Evolutionary conservation across 92 coral and sea anemone genomes (phyloP), one percentile per base, ranked within the genome.

Genomic region (Phenganax subtilis): DNA sequence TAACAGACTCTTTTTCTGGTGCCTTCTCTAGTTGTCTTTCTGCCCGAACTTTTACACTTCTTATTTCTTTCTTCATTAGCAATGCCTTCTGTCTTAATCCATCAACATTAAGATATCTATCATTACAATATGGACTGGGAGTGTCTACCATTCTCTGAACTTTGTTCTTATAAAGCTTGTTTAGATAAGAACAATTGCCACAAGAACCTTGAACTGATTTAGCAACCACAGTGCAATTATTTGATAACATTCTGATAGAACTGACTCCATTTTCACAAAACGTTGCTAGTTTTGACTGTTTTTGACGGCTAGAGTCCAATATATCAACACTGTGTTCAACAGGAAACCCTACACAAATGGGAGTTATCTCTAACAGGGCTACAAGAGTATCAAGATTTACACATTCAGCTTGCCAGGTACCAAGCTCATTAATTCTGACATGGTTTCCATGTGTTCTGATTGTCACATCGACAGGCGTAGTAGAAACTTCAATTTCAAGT

Each of bases 61-160:
- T 37, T 37, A 37, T 37, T 37, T 37, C 47, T 37, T 37, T 37
- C 47, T 37, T 37, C 47, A 37, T 37, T 37, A 37, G 47, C 5
- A 37, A 37, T 37, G 71, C 71, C 15, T 65, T 65, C 31, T 65
- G 11, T 65, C 31, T 65, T 65, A 65, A 65, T 11, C 30, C 71
- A 65, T 65, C 31, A 28, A 65, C 25, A 65, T 65, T 44, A 6
- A 65, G 31, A 65, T 65, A 65, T 44, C 71, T 65, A 15, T 65
- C 31, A 65, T 65, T 65, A 65, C 71, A 65, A 65, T 17, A 65
- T 28, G 6, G 71, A 65, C 31, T 65, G 25, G 71, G 28, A 65
- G 25, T 65, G 30, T 65, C 71, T 44, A 65, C 71, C 71, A 65
- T 65, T 44, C 71, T 65, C 31, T 65, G 71, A 44, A 65, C 71